phyloP scores from a whole-genome alignment of 1,140 invertebrate genomes.

The Acromyrmex heyeri region DNA sequence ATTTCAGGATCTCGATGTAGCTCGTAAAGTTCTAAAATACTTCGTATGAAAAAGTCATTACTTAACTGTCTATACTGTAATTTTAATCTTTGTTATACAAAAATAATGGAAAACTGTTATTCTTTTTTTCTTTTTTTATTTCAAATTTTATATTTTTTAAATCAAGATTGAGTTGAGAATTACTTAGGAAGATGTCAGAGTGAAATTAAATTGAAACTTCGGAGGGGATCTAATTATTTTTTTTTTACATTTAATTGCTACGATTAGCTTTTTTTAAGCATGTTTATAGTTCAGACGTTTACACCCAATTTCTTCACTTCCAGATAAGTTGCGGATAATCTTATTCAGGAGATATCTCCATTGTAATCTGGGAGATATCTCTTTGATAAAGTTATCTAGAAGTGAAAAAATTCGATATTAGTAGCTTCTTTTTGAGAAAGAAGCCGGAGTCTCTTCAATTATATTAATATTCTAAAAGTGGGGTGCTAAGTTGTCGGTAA shows the following conservation, averaged over 20 bases:
- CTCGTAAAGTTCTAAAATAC: neutral
- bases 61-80: neutral
- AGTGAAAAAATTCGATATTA: neutral
- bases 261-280: neutral
- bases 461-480: conserved; percentile 15
- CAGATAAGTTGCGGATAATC: too few species aligned
- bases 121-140: too few species aligned
- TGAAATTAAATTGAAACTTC: neutral
- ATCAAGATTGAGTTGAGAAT: neutral
- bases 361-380: too few species aligned
- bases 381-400: too few species aligned
- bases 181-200: neutral
- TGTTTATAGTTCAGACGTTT: neutral
- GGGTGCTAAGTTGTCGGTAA: conserved; percentile 7
- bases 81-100: neutral
- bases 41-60: neutral
- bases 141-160: neutral
- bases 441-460: neutral
- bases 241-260: neutral
- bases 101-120: neutral
- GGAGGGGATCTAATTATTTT: neutral
- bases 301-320: too few species aligned
- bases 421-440: neutral
- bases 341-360: too few species aligned
- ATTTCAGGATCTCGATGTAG: neutral